Evolutionary conservation across 1,140 invertebrate species (phyloP).

Genomic region (Lordiphosa mommai): DNA sequence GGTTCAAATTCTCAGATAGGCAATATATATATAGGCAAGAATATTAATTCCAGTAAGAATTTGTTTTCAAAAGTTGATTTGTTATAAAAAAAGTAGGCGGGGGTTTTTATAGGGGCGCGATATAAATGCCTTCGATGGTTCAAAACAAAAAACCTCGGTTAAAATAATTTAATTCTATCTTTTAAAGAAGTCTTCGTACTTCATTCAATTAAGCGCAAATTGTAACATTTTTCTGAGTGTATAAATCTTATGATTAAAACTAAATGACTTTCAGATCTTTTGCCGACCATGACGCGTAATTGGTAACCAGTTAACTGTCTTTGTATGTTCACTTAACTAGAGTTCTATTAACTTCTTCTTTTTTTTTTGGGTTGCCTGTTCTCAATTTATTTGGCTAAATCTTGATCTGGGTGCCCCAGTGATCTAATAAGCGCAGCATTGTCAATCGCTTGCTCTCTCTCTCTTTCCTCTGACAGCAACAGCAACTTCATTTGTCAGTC

Average conservation of each 20-base stretch:
- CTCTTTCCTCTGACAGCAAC: neutral
- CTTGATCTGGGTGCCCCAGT: conserved; percentile 31
- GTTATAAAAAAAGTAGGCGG: no score
- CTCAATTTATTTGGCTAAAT: conserved; percentile 10
- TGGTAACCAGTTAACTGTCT: conserved; percentile 36
- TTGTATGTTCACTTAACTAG: neutral
- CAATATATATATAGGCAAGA: no score
- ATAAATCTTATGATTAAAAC: neutral
- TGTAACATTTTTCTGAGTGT: neutral
- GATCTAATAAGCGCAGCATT: conserved; percentile 46
- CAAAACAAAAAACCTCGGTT: no score
- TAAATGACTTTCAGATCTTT: no score
- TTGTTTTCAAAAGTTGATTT: no score
- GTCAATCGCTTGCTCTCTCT: conserved; percentile 33
- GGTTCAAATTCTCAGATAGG: no score
- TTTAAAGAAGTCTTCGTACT: no score
- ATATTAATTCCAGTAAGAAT: no score
- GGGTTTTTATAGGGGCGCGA: no score
- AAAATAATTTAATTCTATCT: no score
- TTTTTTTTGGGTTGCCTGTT: neutral
- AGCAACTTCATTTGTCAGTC: conserved; percentile 48
- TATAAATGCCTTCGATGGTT: no score
- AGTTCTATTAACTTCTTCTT: conserved; percentile 34
- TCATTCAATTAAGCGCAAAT: no score
- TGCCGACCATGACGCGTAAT: conserved; percentile 12